These are phyloP conservation scores for Sinodicranocentrus sp. DNA, from an alignment of 2,888 invertebrate species.

Conservation along the genomic window DNA sequence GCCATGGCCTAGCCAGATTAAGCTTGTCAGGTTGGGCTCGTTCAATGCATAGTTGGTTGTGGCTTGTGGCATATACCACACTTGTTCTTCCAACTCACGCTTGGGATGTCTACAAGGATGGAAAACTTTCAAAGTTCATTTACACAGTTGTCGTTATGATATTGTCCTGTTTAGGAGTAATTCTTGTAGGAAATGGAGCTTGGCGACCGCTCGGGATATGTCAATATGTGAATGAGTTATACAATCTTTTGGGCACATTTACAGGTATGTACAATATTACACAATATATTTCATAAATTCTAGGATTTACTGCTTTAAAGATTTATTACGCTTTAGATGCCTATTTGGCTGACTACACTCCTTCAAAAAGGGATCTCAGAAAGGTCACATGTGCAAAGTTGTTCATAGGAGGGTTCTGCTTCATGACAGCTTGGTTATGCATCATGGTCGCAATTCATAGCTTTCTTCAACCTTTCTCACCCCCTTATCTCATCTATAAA, in stretches of 20 bases:
- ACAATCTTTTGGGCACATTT: slow-evolving; percentile 16
- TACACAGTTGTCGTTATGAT: slow-evolving; percentile 38
- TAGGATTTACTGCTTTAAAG: no score
- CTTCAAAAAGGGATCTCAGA: neutral
- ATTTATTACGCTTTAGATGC: neutral
- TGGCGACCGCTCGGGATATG: neutral
- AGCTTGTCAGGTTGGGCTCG: slow-evolving; percentile 2
- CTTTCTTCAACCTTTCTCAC: slow-evolving; percentile 11
- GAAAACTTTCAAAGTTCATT: slow-evolving; percentile 5
- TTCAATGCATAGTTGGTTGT: slow-evolving; percentile 24
- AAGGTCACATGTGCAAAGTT: neutral
- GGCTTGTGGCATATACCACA: slow-evolving; percentile 27
- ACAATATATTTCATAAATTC: slow-evolving; percentile 2
- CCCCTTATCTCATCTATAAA: slow-evolving; percentile 20
- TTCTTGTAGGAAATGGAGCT: slow-evolving; percentile 3
- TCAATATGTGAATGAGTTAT: slow-evolving; percentile 21
- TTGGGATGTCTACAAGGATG: slow-evolving; percentile 13
- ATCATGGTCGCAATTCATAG: neutral
- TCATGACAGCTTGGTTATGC: slow-evolving; percentile 13
- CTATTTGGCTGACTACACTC: neutral
- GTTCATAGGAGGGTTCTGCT: neutral
- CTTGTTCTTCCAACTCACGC: slow-evolving; percentile 34
- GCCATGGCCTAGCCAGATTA: neutral
- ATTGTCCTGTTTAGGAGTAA: slow-evolving; percentile 1
- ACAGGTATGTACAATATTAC: slow-evolving; percentile 32